Evolutionary conservation across 2,113 vertebrate genomes (phyloP).

Genomic region (Upupa epops): DNA sequence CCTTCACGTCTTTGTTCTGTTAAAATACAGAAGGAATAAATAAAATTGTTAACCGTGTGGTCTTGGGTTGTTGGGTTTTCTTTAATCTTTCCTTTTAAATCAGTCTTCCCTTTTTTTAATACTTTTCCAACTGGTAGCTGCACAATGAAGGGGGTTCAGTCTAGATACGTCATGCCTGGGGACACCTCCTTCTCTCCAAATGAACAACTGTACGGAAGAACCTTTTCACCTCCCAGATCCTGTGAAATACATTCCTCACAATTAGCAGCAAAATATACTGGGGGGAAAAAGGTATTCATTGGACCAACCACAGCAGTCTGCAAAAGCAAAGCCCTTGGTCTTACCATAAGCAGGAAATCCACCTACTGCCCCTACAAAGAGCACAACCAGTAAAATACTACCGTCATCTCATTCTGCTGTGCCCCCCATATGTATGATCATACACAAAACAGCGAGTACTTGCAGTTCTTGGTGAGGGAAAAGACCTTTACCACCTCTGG

Average conservation of each 20-base stretch:
- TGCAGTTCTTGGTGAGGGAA: not conserved
- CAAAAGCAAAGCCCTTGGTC: not conserved
- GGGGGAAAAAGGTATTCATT: not conserved
- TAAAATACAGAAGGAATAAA: constrained; percentile 34
- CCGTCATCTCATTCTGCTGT: not conserved
- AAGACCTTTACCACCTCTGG: not conserved
- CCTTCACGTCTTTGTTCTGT: not conserved
- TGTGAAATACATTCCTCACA: not conserved
- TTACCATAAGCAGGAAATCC: constrained; percentile 1
- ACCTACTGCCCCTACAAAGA: constrained; percentile 18
- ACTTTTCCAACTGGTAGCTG: constrained; percentile 25
- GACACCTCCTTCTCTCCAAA: not conserved
- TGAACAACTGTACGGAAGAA: constrained; percentile 1
- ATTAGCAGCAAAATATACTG: constrained; percentile 34
- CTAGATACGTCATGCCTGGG: not conserved
- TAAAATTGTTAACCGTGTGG: not conserved
- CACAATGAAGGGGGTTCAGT: not conserved
- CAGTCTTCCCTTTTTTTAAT: not conserved
- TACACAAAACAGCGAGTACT: not conserved
- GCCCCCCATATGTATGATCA: not conserved
- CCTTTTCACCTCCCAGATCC: not conserved
- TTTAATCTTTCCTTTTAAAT: not conserved
- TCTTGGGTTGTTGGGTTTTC: not conserved
- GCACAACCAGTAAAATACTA: not conserved
- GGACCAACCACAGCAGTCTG: constrained; percentile 6